A percentile compares a stretch with the other conserved stretches of the same genome.
Conservation (phyloP, 2,797 vertebrate species). For the Pseudopleuronectes americanus region DNA sequence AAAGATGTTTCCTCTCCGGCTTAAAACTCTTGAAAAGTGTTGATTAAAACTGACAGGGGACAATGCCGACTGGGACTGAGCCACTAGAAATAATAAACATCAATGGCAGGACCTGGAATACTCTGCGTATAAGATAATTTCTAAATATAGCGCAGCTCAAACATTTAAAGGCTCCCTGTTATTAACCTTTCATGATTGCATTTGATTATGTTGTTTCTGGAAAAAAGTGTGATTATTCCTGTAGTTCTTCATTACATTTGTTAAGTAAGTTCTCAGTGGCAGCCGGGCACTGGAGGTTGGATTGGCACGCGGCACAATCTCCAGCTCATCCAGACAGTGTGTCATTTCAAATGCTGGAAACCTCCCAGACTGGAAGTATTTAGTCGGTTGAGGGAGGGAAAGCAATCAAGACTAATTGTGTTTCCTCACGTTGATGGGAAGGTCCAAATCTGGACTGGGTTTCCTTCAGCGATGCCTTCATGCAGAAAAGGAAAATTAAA, state of each 20-base stretch:
- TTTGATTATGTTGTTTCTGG: constrained; percentile 16
- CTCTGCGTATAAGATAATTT: constrained; percentile 6
- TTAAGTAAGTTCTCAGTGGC: constrained; percentile 5
- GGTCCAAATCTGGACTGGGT: constrained; percentile 22
- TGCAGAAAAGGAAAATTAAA: constrained; percentile 11
- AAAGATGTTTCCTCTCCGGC: constrained; percentile 53
- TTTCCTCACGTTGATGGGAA: constrained; percentile 34
- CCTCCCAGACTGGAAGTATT: constrained; percentile 37
- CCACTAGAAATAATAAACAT: constrained; percentile 29
- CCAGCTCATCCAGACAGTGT: constrained; percentile 24
- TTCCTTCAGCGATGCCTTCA: background rate
- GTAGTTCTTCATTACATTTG: constrained; percentile 1
- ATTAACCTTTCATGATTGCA: constrained; percentile 1
- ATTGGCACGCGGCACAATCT: constrained; percentile 16
- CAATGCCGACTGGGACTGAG: constrained; percentile 27
- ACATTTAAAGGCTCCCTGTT: constrained; percentile 14
- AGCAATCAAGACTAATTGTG: constrained; percentile 58
- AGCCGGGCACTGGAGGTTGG: constrained; percentile 23
- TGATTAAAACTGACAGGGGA: constrained; percentile 59
- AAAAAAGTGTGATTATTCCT: background rate
- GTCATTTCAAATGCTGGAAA: constrained; percentile 35
- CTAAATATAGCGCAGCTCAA: constrained; percentile 4
- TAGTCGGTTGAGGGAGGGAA: constrained; percentile 25
- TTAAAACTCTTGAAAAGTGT: constrained; percentile 53
- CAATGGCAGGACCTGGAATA: constrained; percentile 12